phyloP scores from a whole-genome alignment of 2,888 invertebrate genomes.

The Molorchus minor region DNA sequence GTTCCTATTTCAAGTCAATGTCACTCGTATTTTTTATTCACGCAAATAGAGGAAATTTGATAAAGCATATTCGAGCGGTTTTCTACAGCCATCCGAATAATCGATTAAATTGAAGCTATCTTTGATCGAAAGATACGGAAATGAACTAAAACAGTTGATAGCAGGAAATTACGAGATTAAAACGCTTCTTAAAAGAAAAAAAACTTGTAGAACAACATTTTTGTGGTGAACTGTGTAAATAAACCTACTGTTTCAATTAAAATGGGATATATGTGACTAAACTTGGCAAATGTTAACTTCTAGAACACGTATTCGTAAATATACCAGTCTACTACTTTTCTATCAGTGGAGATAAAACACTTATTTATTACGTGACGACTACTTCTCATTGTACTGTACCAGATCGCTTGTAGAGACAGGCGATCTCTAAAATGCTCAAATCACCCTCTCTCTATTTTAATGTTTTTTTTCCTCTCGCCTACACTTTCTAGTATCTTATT shows the following conservation, averaged over 20 bases:
- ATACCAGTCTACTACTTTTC: conserved; percentile 37
- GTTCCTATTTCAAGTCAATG: no score
- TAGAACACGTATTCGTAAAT: conserved; percentile 38
- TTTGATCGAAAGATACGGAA: not conserved
- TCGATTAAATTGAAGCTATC: no score
- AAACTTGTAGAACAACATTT: not conserved
- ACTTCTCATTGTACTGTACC: conserved; percentile 29
- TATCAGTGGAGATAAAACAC: conserved; percentile 40
- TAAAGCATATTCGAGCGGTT: no score
- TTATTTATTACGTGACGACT: conserved; percentile 42
- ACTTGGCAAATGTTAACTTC: conserved; percentile 27
- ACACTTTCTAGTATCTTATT: no score
- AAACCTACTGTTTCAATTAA: conserved; percentile 23
- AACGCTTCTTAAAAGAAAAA: not conserved
- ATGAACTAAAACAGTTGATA: conserved; percentile 3
- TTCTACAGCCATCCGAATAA: not conserved
- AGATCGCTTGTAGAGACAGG: conserved; percentile 27
- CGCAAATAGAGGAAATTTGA: not conserved
- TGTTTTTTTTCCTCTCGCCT: no score
- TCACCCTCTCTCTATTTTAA: conserved; percentile 14
- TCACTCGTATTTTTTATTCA: not conserved
- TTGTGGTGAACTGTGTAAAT: not conserved
- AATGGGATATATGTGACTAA: conserved; percentile 21
- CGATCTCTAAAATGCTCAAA: conserved; percentile 28
- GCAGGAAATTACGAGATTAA: conserved; percentile 7